A percentile compares a stretch with the other conserved stretches of the same genome.
Conservation (phyloP, 2,113 vertebrate genomes). For the Scomber japonicus region DNA sequence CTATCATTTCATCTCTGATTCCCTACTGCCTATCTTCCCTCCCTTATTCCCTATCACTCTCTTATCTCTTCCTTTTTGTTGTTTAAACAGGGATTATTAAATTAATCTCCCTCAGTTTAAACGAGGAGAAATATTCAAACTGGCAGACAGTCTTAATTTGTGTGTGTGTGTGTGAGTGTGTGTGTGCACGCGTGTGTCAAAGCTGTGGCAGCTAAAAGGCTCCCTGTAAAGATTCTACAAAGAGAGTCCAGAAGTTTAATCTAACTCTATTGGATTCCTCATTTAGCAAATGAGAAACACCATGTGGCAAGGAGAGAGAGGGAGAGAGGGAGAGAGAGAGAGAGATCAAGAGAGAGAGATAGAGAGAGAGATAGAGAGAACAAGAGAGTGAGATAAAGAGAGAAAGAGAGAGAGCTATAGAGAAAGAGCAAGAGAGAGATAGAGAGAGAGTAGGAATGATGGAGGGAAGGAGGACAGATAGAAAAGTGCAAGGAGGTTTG, state of each 20-base stretch:
- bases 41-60: slow-evolving; percentile 35
- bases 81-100: slow-evolving; percentile 60
- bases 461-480: slow-evolving; percentile 21
- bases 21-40: slow-evolving; percentile 13
- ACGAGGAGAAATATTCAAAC: slow-evolving; percentile 44
- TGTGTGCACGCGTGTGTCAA: background rate
- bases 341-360: slow-evolving; percentile 31
- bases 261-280: slow-evolving; percentile 70
- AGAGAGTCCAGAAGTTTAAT: slow-evolving; percentile 68
- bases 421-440: background rate
- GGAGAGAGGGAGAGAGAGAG: background rate
- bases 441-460: slow-evolving; percentile 32
- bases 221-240: slow-evolving; percentile 52
- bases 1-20: slow-evolving; percentile 59
- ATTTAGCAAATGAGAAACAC: slow-evolving; percentile 73
- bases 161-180: background rate
- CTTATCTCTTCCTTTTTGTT: slow-evolving; percentile 53
- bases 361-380: background rate
- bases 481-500: slow-evolving; percentile 2
- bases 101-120: slow-evolving; percentile 51
- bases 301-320: slow-evolving; percentile 32
- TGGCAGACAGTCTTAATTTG: slow-evolving; percentile 20
- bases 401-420: slow-evolving; percentile 15
- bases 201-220: slow-evolving; percentile 49
- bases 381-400: too few species aligned